These are phyloP conservation scores for Alouatta palliata DNA, from an alignment of 2,113 vertebrate genomes.

Conservation along the genomic window DNA sequence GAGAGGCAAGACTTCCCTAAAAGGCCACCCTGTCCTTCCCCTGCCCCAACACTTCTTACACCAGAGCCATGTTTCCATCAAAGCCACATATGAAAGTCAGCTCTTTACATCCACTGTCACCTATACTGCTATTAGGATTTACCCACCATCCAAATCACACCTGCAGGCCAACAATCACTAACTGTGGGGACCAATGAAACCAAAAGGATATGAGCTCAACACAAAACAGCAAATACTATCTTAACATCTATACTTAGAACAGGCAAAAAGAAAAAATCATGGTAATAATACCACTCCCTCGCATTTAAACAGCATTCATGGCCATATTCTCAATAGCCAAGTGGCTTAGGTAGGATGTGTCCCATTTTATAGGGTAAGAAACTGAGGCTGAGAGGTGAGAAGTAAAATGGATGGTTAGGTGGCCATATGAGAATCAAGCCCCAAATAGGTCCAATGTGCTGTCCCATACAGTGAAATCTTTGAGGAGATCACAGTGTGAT, in stretches of 20 bases:
- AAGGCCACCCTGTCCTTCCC: background rate
- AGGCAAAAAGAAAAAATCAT: background rate
- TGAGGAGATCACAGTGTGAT: background rate
- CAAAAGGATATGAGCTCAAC: background rate
- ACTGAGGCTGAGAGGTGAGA: background rate
- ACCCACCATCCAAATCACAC: background rate
- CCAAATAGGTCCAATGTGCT: background rate
- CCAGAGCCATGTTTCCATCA: constrained; percentile 16
- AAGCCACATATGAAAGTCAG: constrained; percentile 22
- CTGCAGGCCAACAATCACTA: background rate
- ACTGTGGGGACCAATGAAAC: background rate
- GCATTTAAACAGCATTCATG: background rate
- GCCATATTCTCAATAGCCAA: background rate
- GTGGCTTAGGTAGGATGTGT: too few relatives aligned
- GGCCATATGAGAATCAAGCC: background rate
- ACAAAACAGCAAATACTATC: background rate
- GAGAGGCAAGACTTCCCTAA: background rate
- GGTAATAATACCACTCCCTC: background rate
- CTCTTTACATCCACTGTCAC: background rate
- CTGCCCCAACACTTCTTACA: background rate
- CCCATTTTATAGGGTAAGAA: background rate
- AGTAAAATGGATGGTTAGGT: background rate
- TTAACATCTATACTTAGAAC: background rate
- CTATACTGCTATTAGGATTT: background rate
- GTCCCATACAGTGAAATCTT: background rate